Percentiles rank a stretch among this genome's conserved stretches.
phyloP scores from a whole-genome alignment of 1,140 invertebrate genomes.

The Centruroides vittatus region DNA sequence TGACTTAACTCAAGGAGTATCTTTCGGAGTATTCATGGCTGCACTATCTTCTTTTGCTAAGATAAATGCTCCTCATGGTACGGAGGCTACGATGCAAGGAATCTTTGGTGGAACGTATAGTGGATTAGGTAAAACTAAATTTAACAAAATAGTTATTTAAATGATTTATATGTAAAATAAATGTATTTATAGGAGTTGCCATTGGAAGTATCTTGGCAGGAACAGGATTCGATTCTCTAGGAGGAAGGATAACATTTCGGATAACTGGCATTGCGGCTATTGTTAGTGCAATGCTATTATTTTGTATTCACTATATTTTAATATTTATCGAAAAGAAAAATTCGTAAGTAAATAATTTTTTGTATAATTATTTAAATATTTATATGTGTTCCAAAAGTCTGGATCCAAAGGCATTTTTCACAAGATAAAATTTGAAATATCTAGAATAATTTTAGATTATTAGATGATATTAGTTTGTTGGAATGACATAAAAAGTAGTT shows the following conservation, averaged over 20 bases:
- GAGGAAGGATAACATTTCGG: not conserved
- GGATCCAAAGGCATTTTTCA: too few relatives aligned
- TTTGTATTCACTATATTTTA: not conserved
- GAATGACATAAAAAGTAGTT: too few relatives aligned
- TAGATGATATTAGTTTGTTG: too few relatives aligned
- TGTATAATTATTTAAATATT: too few relatives aligned
- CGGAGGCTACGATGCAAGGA: not conserved
- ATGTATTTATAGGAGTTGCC: not conserved
- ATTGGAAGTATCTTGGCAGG: not conserved
- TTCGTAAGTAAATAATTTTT: not conserved
- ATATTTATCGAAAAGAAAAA: not conserved
- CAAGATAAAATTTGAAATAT: too few relatives aligned
- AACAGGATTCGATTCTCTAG: not conserved
- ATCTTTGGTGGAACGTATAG: not conserved
- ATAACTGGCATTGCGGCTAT: not conserved
- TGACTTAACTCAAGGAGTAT: not conserved
- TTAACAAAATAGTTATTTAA: not conserved
- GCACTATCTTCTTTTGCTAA: not conserved
- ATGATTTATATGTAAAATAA: not conserved
- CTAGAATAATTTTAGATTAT: too few relatives aligned
- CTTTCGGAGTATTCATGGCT: not conserved
- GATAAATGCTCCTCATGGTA: not conserved
- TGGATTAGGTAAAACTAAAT: not conserved
- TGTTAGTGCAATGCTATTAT: not conserved
- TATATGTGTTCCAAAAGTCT: too few relatives aligned